Conservation (phyloP, 2,888 invertebrate genomes). For the Epicampocera succincta region DNA sequence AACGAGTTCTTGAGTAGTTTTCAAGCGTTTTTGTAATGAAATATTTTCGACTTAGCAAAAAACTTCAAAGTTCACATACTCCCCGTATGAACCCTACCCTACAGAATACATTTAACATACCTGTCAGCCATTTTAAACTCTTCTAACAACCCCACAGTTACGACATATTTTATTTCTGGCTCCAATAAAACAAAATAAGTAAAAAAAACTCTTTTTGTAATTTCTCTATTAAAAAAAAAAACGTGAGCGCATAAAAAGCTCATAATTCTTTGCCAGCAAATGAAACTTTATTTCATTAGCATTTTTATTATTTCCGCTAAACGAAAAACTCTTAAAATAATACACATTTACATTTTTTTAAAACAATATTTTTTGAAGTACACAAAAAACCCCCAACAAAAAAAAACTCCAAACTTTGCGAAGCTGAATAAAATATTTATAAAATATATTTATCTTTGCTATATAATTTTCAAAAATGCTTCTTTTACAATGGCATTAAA, state of each 20-base stretch:
- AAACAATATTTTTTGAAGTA: constrained; percentile 28
- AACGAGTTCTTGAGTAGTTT: no score
- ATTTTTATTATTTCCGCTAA: constrained; percentile 63
- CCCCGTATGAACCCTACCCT: no score
- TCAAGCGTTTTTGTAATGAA: no score
- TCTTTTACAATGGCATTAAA: constrained; percentile 53
- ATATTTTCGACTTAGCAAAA: no score
- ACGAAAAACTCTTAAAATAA: constrained; percentile 16
- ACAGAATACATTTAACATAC: no score
- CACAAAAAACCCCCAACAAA: background rate
- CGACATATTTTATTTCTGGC: no score
- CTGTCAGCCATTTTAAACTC: no score
- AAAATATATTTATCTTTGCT: background rate
- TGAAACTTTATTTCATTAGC: constrained; percentile 61
- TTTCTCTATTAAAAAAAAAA: no score
- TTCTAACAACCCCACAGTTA: no score
- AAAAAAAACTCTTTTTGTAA: no score
- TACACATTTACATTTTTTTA: constrained; percentile 1
- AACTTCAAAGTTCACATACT: no score
- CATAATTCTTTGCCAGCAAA: background rate
- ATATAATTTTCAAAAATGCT: constrained; percentile 1
- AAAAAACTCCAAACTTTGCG: constrained; percentile 32
- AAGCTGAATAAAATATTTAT: constrained; percentile 23
- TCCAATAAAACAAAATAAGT: no score
- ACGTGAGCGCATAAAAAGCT: background rate